Conservation (phyloP, 2,797 vertebrate species). For the Oryzias dopingdopingensis region DNA sequence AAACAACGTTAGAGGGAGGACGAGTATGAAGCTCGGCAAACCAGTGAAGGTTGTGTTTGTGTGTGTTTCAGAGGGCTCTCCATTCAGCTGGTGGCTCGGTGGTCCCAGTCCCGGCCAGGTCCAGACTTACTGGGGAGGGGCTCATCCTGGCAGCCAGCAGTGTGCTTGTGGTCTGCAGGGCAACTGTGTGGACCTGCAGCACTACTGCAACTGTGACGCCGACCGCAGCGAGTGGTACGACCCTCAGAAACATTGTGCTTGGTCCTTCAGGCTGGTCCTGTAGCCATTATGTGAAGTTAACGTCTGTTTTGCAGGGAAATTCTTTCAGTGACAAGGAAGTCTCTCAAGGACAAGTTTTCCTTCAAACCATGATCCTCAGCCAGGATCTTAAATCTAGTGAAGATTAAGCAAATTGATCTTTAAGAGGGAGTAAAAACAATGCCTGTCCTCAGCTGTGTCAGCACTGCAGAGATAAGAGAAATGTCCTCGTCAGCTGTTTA, state of each 20-base stretch:
- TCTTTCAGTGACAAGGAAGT: neutral
- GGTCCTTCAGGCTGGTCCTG: neutral
- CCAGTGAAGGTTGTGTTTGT: neutral
- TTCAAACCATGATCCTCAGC: neutral
- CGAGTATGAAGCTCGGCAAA: no score
- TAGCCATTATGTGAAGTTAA: no score
- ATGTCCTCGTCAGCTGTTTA: neutral
- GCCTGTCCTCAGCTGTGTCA: neutral
- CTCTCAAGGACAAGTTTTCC: neutral
- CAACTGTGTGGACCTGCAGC: conserved; percentile 83
- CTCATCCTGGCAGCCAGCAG: conserved; percentile 80
- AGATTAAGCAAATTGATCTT: conserved; percentile 3
- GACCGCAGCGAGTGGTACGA: conserved; percentile 87
- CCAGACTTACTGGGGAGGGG: conserved; percentile 90
- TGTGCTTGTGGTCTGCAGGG: conserved; percentile 87
- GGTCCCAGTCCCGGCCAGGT: conserved; percentile 81
- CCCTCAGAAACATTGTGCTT: neutral
- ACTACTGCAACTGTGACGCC: conserved; percentile 91
- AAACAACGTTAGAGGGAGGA: no score
- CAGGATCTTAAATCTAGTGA: neutral
- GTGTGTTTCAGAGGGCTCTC: conserved; percentile 78
- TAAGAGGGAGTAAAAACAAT: neutral
- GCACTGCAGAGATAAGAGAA: neutral
- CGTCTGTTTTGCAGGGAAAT: no score
- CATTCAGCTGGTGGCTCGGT: conserved; percentile 93